phyloP scores from a whole-genome alignment of 2,113 vertebrate species.

The Pseudorasbora parva region DNA sequence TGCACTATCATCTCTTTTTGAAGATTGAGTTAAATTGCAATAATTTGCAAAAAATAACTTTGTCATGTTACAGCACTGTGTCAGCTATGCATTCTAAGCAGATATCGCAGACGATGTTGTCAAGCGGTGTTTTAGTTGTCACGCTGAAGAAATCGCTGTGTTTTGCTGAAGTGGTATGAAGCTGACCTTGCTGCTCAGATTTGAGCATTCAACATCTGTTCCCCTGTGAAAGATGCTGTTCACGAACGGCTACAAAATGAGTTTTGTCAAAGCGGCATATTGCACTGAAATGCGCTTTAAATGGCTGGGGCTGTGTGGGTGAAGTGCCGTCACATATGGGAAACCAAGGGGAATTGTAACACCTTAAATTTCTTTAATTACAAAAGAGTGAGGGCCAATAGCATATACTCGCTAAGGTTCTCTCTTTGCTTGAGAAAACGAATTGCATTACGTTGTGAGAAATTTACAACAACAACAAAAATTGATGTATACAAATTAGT shows the following conservation, averaged over 20 bases:
- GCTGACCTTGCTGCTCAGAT: constrained; percentile 21
- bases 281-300: constrained; percentile 2
- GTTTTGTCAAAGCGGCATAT: constrained; percentile 18
- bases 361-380: neutral
- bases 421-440: neutral
- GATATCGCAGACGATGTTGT: neutral
- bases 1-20: constrained; percentile 1
- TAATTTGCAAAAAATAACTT: neutral
- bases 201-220: constrained; percentile 32
- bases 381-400: neutral
- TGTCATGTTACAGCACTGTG: neutral
- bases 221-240: constrained; percentile 7
- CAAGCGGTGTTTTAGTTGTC: constrained; percentile 2
- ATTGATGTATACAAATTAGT: neutral
- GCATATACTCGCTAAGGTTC: neutral
- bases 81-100: neutral
- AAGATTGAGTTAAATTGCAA: neutral
- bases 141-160: neutral
- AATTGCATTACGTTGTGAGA: neutral
- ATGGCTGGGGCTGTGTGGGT: neutral
- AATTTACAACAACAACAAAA: neutral
- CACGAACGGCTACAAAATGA: constrained; percentile 9
- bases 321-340: neutral
- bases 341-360: neutral
- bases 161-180: constrained; percentile 19